Conservation (phyloP, 2,888 invertebrate genomes). For the Celastrina argiolus region DNA sequence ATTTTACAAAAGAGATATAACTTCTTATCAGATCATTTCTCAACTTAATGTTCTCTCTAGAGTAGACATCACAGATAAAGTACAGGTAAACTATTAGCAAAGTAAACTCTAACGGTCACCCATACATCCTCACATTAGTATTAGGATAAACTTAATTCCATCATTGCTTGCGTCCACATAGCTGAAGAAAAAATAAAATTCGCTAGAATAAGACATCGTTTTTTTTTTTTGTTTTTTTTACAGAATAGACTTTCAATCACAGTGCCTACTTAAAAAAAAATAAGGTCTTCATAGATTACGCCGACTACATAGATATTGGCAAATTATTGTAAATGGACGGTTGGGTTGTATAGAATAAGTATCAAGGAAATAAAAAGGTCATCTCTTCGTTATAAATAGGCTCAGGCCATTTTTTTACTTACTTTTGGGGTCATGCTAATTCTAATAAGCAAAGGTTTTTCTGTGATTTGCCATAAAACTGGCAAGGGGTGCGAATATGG, state of each 20-base stretch:
- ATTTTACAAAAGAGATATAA: conserved; percentile 63
- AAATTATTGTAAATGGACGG: neutral
- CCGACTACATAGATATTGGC: neutral
- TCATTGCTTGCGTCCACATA: neutral
- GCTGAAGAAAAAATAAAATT: neutral
- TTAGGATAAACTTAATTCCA: neutral
- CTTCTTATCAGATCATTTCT: conserved; percentile 53
- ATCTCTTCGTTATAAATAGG: no score
- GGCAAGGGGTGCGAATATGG: no score
- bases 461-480: no score
- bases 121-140: neutral
- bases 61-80: conserved; percentile 76
- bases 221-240: no score
- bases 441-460: no score
- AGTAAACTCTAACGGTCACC: conserved; percentile 48
- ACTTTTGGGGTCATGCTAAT: no score
- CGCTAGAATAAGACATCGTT: neutral
- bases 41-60: conserved; percentile 57
- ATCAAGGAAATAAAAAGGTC: neutral
- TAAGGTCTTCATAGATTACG: neutral
- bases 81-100: conserved; percentile 61
- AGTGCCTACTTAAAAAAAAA: neutral
- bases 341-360: neutral
- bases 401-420: no score
- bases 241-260: no score